These are phyloP conservation scores for Coregonus ussuriensis DNA, from an alignment of 2,797 vertebrate species.

Conservation along the genomic window DNA sequence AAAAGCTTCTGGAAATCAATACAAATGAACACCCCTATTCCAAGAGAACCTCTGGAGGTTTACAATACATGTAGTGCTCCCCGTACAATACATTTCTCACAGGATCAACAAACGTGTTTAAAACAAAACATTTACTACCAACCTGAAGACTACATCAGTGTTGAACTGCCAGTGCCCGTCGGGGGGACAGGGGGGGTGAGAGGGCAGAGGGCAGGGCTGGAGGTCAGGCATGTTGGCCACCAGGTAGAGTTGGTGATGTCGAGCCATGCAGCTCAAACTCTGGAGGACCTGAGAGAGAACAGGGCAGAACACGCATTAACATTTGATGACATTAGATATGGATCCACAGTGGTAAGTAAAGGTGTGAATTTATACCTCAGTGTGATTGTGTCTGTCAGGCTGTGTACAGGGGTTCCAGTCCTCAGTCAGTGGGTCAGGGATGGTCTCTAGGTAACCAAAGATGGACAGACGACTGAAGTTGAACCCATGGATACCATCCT, in stretches of 20 bases:
- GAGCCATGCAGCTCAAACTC: conserved; percentile 90
- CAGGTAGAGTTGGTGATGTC: conserved; percentile 80
- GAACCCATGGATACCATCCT: conserved; percentile 92
- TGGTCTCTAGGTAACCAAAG: conserved; percentile 82
- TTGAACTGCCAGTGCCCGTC: conserved; percentile 93
- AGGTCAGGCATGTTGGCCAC: conserved; percentile 86
- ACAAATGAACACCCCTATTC: not conserved
- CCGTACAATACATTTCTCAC: not conserved
- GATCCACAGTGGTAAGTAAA: not conserved
- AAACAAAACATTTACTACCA: not conserved
- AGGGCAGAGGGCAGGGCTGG: conserved; percentile 40
- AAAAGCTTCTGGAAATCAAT: not conserved
- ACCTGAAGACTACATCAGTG: conserved; percentile 85
- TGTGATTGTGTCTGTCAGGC: conserved; percentile 78
- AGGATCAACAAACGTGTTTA: not conserved
- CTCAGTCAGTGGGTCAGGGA: conserved; percentile 76
- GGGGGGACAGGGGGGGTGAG: conserved; percentile 72
- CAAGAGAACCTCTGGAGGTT: not conserved
- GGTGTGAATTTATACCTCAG: conserved; percentile 78
- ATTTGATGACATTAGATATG: not conserved
- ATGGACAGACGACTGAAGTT: conserved; percentile 89
- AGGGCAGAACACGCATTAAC: not conserved
- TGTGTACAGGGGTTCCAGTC: conserved; percentile 92
- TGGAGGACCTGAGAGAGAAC: conserved; percentile 79
- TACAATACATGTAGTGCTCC: not conserved